Evolutionary conservation across 2,797 vertebrate species (phyloP), one percentile per base, ranked within the genome.

Genomic region (Rousettus madagascariensis): DNA sequence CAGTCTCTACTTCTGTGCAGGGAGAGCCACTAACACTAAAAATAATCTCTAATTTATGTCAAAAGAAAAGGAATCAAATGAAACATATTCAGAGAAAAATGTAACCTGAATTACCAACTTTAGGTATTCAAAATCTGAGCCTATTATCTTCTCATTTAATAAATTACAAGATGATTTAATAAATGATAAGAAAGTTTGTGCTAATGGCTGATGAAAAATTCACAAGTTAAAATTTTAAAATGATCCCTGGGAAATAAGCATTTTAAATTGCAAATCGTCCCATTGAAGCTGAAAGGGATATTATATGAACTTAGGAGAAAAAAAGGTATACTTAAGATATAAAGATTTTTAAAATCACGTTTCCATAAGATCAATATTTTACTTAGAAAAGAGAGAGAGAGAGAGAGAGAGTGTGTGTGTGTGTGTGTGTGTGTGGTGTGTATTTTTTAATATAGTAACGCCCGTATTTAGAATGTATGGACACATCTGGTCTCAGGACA

Each of bases 211-310:
- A 51, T 77, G 8, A 89, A 93, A 95, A 78, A 66, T 12, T 86
- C 41, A 88, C 19, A 78, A 79, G 24, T 78, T 85, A 87, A 90
- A 61, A 75, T 15, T 82, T 90, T 91, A 28, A 49, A 90, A 38
- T 43, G 49, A 78, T 68, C 28, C 55, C 12, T 77, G 24, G 26
- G 17, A 82, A 83, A 86, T 36, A 46, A 72, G n/a, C 49, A 89
- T 69, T 91, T 66, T 72, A 85, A 65, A 38, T 49, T 55, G 12
- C 22, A 93, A 94, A 86, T 57, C 86, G 36, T 93, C 28, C 22
- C 55, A 92, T 5, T 83, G 33, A 91, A 30, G n/a, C n/a, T 28
- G 26, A 88, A 49, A 85, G n/a, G 33, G 20, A 77, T 86, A 80
- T 49, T 36, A 86, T 0, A n/a, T 46, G 30, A 74, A 72, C 15